Conservation (phyloP, 2,113 vertebrate species). For the Erythrolamprus reginae region DNA sequence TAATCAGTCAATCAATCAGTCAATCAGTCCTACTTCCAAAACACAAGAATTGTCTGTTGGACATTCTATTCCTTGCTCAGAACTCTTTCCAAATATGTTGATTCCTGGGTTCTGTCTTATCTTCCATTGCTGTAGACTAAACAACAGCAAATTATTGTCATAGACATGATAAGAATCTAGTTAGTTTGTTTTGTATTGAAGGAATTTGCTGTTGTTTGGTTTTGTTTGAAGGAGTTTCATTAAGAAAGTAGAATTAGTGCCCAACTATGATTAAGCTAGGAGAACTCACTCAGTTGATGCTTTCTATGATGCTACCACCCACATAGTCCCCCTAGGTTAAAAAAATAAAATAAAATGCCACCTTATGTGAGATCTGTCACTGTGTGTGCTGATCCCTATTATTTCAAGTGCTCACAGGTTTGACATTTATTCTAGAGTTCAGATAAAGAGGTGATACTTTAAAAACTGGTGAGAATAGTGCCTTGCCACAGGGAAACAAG, state of each 20-base stretch:
- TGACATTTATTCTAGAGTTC: slow-evolving; percentile 26
- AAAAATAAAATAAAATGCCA: background rate
- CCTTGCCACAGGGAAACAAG: slow-evolving; percentile 1
- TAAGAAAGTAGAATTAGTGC: background rate
- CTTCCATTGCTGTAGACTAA: background rate
- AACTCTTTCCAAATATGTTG: background rate
- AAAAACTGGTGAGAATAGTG: slow-evolving; percentile 43
- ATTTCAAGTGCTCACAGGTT: slow-evolving; percentile 29
- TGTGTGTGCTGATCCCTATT: slow-evolving; percentile 35
- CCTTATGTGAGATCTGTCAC: slow-evolving; percentile 14
- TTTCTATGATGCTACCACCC: background rate
- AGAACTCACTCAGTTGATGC: background rate
- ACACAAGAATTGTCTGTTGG: background rate
- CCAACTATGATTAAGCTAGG: background rate
- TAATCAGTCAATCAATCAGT: background rate
- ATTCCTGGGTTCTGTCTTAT: background rate
- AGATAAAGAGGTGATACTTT: slow-evolving; percentile 35
- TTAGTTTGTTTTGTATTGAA: background rate
- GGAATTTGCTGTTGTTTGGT: background rate
- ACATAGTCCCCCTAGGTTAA: background rate
- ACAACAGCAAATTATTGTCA: background rate
- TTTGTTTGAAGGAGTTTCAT: background rate
- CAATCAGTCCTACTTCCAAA: background rate
- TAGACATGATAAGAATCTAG: background rate
- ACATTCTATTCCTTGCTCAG: background rate